Percentiles rank a stretch among this genome's conserved stretches.
These are phyloP conservation scores for Thryonomys swinderianus DNA, from an alignment of 2,113 vertebrate species.

Conservation along the genomic window DNA sequence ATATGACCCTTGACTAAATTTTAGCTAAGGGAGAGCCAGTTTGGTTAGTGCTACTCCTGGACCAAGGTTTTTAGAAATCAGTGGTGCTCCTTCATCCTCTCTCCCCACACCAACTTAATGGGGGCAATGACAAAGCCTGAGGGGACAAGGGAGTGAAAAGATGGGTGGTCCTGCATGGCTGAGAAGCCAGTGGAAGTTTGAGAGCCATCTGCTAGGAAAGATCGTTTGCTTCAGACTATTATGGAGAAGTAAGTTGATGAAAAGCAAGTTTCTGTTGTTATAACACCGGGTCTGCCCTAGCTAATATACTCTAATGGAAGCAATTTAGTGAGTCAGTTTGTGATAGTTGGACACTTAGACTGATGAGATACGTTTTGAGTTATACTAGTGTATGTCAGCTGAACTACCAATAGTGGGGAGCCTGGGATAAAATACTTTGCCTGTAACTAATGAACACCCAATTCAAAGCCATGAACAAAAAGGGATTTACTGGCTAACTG, in stretches of 20 bases:
- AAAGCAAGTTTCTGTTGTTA: not conserved
- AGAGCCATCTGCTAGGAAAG: not conserved
- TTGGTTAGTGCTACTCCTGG: not conserved
- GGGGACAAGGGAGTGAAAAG: not conserved
- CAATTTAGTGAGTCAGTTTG: not conserved
- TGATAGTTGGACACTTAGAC: not conserved
- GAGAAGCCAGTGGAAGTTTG: not conserved
- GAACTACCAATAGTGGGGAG: not conserved
- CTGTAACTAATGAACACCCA: not conserved
- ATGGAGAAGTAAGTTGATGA: not conserved
- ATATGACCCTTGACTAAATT: not conserved
- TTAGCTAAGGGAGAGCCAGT: not conserved
- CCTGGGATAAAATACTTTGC: not conserved
- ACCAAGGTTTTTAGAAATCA: not conserved
- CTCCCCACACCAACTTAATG: not conserved
- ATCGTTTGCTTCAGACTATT: not conserved
- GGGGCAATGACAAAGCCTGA: not conserved
- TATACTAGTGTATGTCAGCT: not conserved
- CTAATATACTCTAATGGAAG: not conserved
- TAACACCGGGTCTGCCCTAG: not conserved
- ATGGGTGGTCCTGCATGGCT: not conserved
- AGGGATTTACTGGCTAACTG: not conserved
- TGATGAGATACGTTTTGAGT: not conserved
- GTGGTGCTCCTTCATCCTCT: not conserved
- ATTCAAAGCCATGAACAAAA: not conserved